Evolutionary conservation across 2,113 vertebrate species (phyloP), one percentile per base, ranked within the genome.

Genomic region (Passer domesticus): DNA sequence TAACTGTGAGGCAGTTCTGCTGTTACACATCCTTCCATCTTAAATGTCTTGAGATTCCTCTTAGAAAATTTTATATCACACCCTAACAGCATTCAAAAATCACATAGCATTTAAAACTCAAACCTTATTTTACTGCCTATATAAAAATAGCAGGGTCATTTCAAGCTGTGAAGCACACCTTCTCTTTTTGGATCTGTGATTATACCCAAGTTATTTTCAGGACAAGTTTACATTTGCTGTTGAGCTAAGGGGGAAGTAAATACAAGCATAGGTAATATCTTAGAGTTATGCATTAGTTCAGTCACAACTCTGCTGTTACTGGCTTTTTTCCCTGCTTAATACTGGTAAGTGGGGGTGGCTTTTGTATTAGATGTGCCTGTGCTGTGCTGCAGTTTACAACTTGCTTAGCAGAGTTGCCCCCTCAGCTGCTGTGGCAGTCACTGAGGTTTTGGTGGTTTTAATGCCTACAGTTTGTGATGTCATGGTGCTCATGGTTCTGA

Each of bases 191-290:
- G 49, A 52, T 64, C 37, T 79, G 23, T 81, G 49, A 33, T 83
- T 10, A 35, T 25, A 31, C 16, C 15, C 9, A 28, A 22, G 4
- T 80, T 83, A 53, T 58, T 91, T 89, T 84, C 82, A 28, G 43
- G 63, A 35, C 18, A 39, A 33, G 21, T 72, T 82, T 53, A 43
- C 37, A 15, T 70, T 74, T 85, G 8, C 22, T 20, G 46, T 79
- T 88, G 82, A 80, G 67, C 50, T 87, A 14, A 78, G 55, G 24
- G 35, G 55, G 70, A 64, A 47, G 22, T 63, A 87, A 73, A 69
- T 76, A 35, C 11, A 41, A 52, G 4, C 0, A 0, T 24, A 55
- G 22, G 11, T n/a, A 7, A 0, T 47, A n/a, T 28, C 35, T 81
- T 67, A 59, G 52, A 41, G 16, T 58, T 7, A 15, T 37, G 35